Conservation (phyloP, 2,797 vertebrate genomes). For the Sebastiscus albofasciatus region DNA sequence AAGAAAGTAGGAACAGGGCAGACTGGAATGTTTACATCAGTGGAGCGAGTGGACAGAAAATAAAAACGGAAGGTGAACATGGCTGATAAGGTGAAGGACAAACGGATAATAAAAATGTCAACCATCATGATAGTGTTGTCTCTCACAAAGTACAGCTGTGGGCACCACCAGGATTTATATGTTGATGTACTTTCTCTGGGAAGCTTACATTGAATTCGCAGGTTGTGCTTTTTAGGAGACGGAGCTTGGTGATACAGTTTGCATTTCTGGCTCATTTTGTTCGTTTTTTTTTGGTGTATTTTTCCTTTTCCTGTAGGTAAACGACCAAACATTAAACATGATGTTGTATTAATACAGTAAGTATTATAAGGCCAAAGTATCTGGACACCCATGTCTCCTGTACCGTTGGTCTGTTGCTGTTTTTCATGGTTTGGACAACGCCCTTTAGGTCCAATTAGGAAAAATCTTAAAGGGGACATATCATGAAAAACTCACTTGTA, state of each 20-base stretch:
- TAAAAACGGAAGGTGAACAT: not conserved
- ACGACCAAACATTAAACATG: not conserved
- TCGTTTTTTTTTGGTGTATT: not conserved
- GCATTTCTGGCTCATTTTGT: not conserved
- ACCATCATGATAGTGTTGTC: not conserved
- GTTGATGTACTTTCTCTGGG: not conserved
- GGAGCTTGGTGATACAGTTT: not conserved
- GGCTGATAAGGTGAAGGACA: slow-evolving; percentile 17
- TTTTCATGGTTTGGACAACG: not conserved
- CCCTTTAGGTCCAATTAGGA: not conserved
- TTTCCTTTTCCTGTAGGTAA: not conserved
- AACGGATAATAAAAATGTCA: slow-evolving; percentile 4
- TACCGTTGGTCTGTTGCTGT: not conserved
- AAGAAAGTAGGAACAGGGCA: not conserved
- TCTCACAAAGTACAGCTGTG: not conserved
- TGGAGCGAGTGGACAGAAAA: not conserved
- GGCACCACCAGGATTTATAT: not conserved
- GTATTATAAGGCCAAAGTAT: not conserved
- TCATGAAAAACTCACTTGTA: too few relatives aligned
- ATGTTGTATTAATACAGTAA: not conserved
- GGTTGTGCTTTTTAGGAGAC: not conserved
- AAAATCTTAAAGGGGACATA: not conserved
- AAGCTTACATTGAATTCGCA: not conserved
- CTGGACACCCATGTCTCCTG: not conserved
- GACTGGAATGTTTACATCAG: not conserved